These are phyloP conservation scores for Ophion ventricosus DNA, from an alignment of 2,888 invertebrate genomes.

Conservation along the genomic window DNA sequence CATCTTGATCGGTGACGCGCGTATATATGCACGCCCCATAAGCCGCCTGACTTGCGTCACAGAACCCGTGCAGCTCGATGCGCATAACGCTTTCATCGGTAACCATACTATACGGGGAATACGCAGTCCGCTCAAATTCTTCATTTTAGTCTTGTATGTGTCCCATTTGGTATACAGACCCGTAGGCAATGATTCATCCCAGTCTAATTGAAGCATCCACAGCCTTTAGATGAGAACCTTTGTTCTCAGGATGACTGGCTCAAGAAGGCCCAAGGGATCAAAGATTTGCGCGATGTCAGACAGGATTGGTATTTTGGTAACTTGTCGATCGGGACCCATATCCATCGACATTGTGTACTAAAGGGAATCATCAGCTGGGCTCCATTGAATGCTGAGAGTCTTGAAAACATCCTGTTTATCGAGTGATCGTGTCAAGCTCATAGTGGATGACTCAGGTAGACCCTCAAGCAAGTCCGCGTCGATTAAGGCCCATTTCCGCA, in stretches of 20 bases:
- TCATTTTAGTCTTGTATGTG: neutral
- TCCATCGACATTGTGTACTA: neutral
- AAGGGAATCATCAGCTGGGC: conserved; percentile 1
- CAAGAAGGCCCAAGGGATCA: conserved; percentile 22
- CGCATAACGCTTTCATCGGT: no score
- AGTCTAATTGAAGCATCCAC: conserved; percentile 39
- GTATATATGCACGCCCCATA: conserved; percentile 44
- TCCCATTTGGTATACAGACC: neutral
- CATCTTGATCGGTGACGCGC: neutral
- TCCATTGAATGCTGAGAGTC: conserved; percentile 38
- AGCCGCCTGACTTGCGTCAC: conserved; percentile 22
- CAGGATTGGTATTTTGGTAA: conserved; percentile 16
- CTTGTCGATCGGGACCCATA: neutral
- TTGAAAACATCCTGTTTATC: conserved; percentile 19
- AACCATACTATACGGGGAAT: conserved; percentile 19
- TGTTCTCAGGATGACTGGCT: conserved; percentile 37
- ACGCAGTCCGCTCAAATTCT: neutral
- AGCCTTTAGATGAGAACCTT: conserved; percentile 53
- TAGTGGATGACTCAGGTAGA: neutral
- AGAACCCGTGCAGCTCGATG: conserved; percentile 25
- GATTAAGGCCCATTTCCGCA: conserved; percentile 43
- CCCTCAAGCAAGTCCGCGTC: neutral
- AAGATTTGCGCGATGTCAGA: conserved; percentile 2
- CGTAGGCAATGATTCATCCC: conserved; percentile 38
- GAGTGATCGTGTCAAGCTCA: conserved; percentile 6